Evolutionary conservation across 2,797 vertebrate species (phyloP).

Genomic region (Pangasius krempfi): DNA sequence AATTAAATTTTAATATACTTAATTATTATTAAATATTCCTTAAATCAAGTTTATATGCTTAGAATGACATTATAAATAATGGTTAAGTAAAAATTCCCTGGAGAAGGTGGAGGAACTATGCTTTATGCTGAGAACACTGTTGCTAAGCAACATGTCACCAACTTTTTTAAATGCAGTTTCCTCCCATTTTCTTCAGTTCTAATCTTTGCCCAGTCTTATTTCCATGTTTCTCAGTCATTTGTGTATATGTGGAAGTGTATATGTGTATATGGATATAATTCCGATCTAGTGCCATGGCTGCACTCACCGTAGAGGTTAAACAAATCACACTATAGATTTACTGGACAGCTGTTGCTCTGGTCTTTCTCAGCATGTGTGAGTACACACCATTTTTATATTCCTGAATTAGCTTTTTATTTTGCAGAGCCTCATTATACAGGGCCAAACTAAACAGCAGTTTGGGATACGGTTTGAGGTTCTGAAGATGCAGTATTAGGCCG

Average conservation of each 20-base stretch:
- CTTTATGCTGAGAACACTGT: neutral
- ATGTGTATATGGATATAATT: constrained; percentile 26
- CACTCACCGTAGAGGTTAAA: constrained; percentile 50
- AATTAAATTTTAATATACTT: neutral
- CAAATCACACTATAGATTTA: constrained; percentile 49
- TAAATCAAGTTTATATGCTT: neutral
- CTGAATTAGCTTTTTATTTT: constrained; percentile 14
- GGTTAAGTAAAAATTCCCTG: neutral
- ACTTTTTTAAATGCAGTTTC: neutral
- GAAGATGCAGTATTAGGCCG: neutral
- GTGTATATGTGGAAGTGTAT: constrained; percentile 43
- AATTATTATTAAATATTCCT: constrained; percentile 1
- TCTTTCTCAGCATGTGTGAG: constrained; percentile 41
- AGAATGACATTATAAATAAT: neutral
- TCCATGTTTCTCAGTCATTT: neutral
- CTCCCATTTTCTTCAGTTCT: neutral
- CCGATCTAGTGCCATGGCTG: constrained; percentile 21
- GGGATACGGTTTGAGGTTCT: neutral
- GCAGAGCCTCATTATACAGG: neutral
- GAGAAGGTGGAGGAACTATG: neutral
- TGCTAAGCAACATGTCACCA: neutral
- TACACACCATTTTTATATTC: constrained; percentile 17
- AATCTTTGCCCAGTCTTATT: neutral
- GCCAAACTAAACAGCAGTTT: constrained; percentile 25
- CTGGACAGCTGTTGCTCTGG: constrained; percentile 49